Evolutionary conservation across 1,140 invertebrate species (phyloP).

Genomic region (Drosophila bifasciata): DNA sequence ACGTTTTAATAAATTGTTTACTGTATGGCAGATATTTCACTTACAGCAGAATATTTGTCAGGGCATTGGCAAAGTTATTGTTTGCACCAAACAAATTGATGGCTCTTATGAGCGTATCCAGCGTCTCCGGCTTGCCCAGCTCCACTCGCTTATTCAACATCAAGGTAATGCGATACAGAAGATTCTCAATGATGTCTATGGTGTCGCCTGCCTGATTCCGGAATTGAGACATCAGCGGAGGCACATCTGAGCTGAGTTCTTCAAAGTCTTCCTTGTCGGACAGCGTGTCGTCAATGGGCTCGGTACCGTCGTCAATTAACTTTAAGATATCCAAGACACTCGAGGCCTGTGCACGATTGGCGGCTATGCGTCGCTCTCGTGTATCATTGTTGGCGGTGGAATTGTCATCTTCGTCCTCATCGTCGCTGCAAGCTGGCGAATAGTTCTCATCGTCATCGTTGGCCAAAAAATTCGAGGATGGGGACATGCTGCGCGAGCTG

Average conservation of each 20-base stretch:
- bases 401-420: slow-evolving; percentile 77
- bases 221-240: slow-evolving; percentile 52
- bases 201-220: slow-evolving; percentile 61
- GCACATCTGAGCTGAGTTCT: slow-evolving; percentile 74
- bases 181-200: slow-evolving; percentile 79
- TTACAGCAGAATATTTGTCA: slow-evolving; percentile 81
- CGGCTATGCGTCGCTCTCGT: slow-evolving; percentile 46
- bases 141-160: slow-evolving; percentile 75
- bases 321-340: slow-evolving; percentile 75
- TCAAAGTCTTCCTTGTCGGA: slow-evolving; percentile 78
- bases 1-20: not conserved
- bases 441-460: slow-evolving; percentile 80
- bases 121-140: slow-evolving; percentile 74
- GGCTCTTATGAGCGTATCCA: slow-evolving; percentile 73
- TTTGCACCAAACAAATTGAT: slow-evolving; percentile 77
- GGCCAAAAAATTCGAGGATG: slow-evolving; percentile 53
- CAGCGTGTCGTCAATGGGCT: slow-evolving; percentile 73
- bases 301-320: slow-evolving; percentile 69
- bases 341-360: slow-evolving; percentile 53
- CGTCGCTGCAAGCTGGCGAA: slow-evolving; percentile 83
- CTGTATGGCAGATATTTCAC: slow-evolving; percentile 3
- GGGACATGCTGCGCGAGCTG: slow-evolving; percentile 81
- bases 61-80: slow-evolving; percentile 72
- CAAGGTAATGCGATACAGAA: slow-evolving; percentile 75
- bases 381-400: slow-evolving; percentile 43